phyloP scores from a whole-genome alignment of 2,797 vertebrate species.

The Dallia pectoralis region DNA sequence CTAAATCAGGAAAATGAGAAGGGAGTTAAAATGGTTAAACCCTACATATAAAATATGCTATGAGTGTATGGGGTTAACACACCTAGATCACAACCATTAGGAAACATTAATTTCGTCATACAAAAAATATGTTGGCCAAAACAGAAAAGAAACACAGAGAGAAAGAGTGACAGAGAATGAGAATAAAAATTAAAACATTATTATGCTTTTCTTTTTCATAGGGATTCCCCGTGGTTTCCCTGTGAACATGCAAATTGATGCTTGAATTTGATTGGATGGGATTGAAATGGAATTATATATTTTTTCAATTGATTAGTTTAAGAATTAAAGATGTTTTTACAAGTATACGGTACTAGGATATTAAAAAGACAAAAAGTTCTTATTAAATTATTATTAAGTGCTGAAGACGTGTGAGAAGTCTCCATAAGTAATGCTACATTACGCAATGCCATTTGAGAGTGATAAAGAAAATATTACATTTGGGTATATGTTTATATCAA shows the following conservation, averaged over 20 bases:
- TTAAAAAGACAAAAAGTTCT: neutral
- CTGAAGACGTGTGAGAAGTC: too few species aligned
- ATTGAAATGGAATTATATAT: too few species aligned
- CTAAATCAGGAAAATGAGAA: neutral
- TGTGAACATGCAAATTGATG: neutral
- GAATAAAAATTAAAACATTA: neutral
- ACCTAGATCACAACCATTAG: slow-evolving; percentile 1
- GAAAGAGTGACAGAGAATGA: neutral
- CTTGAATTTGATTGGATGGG: neutral
- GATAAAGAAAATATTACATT: neutral
- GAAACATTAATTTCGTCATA: neutral
- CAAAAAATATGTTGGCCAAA: neutral
- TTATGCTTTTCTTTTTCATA: neutral
- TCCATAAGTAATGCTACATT: neutral
- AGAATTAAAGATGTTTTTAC: neutral
- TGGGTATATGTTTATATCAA: neutral
- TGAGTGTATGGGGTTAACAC: neutral
- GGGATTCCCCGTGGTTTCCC: neutral
- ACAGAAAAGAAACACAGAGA: neutral
- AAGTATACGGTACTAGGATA: neutral
- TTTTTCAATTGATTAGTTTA: neutral
- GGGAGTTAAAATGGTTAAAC: slow-evolving; percentile 4
- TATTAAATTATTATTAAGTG: neutral
- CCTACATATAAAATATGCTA: too few species aligned
- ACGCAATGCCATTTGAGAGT: neutral